These are phyloP conservation scores for Hemicordylus capensis DNA, from an alignment of 2,113 vertebrate genomes.

Conservation along the genomic window DNA sequence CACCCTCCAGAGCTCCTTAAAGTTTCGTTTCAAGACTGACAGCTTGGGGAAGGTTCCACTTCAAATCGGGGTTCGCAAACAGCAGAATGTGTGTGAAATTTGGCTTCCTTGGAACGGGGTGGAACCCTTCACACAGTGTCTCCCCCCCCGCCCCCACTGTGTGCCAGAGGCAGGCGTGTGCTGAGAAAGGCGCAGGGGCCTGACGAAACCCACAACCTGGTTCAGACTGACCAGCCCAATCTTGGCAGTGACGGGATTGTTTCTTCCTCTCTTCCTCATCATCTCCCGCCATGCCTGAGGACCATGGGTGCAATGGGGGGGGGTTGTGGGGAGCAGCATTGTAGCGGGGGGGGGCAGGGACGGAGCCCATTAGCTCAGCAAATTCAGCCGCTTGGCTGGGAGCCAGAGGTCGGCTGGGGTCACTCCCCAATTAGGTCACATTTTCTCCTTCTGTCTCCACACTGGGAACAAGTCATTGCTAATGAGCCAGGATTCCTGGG, in stretches of 20 bases:
- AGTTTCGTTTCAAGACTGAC: too few species aligned
- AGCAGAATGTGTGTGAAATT: background rate
- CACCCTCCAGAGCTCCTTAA: background rate
- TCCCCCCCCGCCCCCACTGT: too few species aligned
- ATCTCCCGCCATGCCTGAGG: rapidly evolving
- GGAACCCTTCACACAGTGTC: background rate
- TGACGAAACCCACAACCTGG: background rate
- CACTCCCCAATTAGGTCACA: slow-evolving; percentile 37
- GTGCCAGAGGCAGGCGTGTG: background rate
- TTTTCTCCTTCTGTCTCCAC: slow-evolving; percentile 12
- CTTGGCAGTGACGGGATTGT: background rate
- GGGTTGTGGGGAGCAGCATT: too few species aligned
- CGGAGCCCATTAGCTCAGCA: slow-evolving; percentile 5
- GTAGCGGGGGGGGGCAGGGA: background rate
- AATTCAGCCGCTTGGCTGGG: background rate
- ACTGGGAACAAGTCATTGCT: background rate
- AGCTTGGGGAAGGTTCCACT: background rate
- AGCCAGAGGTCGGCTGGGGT: slow-evolving; percentile 21
- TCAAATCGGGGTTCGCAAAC: background rate
- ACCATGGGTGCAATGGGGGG: slow-evolving; percentile 5
- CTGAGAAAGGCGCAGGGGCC: background rate
- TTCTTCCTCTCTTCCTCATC: background rate
- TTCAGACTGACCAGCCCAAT: background rate
- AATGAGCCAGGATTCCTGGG: background rate
- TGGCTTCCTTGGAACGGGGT: too few species aligned